Evolutionary conservation across 1,140 invertebrate species (phyloP), one percentile per base, ranked within the genome.

Genomic region (Philotrypesis tridentata): DNA sequence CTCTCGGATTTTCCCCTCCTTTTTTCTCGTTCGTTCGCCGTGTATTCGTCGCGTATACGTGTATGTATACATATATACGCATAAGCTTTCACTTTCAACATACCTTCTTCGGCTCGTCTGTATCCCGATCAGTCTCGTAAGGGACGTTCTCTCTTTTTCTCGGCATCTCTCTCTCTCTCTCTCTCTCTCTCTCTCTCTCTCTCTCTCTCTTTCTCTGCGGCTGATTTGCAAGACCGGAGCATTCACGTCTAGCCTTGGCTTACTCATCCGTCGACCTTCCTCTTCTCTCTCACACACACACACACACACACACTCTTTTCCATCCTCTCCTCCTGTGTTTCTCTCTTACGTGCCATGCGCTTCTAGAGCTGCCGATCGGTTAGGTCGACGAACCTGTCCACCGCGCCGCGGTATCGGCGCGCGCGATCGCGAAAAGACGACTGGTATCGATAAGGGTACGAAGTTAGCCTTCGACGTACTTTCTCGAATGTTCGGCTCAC

Each of bases 261-360:
- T 77, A 82, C 81, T 82, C 81, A 82, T 82, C 60, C 81, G 40
- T 55, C 70, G 73, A 82, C 75, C 81, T 80, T 83, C 60, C 81
- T 76, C 40, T 37, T 78, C 27, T 40, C 40, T 79, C 25, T 70
- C 76, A 1, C 65, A 75, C 65, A 83, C 61, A 6, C 21, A 67
- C n/a, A 29, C 14, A 8, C 31, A 5, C 5, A 14, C 27, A 74
- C 63, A n/a, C 27, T 40, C 60, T 79, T 21, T 70, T 71, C 0
- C 65, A 75, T 48, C 9, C 40, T 65, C 25, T 79, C 29, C 60
- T 31, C 31, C 9, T 17, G 21, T 63, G 40, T 70, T 23, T 25
- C 63, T n/a, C 33, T 55, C 29, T 77, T 23, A 29, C 40, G n/a
- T 17, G 29, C 31, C 71, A 8, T 21, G 40, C 12, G n/a, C 60